Evolutionary conservation across 2,797 vertebrate species (phyloP).

Genomic region (Centroberyx gerrardi): DNA sequence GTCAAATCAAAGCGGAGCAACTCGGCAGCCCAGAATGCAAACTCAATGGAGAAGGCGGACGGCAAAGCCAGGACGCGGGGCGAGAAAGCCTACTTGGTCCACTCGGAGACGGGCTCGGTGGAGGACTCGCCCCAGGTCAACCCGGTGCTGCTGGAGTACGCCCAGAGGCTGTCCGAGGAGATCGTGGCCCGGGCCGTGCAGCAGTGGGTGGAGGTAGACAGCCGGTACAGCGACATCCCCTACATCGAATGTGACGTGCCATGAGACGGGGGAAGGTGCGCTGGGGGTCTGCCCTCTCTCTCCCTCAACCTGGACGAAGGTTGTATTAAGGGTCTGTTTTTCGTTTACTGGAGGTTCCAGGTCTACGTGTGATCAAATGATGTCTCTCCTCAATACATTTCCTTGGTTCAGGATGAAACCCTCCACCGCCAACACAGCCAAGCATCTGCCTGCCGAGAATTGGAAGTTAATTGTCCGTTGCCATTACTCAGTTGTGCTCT

Average conservation of each 20-base stretch:
- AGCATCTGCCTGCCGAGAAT: slow-evolving; percentile 32
- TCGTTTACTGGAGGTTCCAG: not conserved
- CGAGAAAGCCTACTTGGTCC: slow-evolving; percentile 84
- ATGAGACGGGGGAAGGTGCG: slow-evolving; percentile 66
- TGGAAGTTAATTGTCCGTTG: not conserved
- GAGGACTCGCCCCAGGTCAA: slow-evolving; percentile 72
- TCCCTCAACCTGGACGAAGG: not conserved
- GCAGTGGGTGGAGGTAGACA: slow-evolving; percentile 93
- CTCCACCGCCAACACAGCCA: not conserved
- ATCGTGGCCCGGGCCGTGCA: slow-evolving; percentile 92
- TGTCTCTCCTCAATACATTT: not conserved
- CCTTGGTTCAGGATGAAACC: slow-evolving; percentile 28
- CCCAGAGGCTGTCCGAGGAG: slow-evolving; percentile 91
- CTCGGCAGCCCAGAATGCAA: slow-evolving; percentile 76
- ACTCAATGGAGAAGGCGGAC: slow-evolving; percentile 70
- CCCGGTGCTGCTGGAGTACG: slow-evolving; percentile 88
- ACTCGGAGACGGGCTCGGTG: slow-evolving; percentile 54
- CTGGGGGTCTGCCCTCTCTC: not conserved
- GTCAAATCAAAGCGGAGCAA: slow-evolving; percentile 94
- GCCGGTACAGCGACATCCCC: slow-evolving; percentile 94
- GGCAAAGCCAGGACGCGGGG: slow-evolving; percentile 59
- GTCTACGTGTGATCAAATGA: not conserved
- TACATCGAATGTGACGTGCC: slow-evolving; percentile 95
- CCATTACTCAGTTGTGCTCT: slow-evolving; percentile 47
- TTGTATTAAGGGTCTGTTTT: not conserved